Conservation (phyloP, 2,888 invertebrate species). For the Lathronympha strigana region DNA sequence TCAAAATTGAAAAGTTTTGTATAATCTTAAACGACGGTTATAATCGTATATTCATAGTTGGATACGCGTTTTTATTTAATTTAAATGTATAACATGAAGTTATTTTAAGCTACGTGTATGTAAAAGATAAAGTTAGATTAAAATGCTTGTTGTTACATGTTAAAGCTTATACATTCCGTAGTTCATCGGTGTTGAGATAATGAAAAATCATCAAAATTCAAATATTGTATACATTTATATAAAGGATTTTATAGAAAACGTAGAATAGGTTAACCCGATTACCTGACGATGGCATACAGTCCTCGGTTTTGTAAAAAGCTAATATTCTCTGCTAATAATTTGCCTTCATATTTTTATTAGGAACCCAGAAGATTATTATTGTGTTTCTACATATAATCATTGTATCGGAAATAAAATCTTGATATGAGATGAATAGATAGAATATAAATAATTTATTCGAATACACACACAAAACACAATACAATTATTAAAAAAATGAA, state of each 20-base stretch:
- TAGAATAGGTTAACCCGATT: conserved; percentile 50
- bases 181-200: conserved; percentile 67
- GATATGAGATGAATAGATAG: too few species aligned
- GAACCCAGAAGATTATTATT: neutral
- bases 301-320: neutral
- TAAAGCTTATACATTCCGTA: conserved; percentile 68
- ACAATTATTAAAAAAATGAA: too few species aligned
- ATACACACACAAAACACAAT: too few species aligned
- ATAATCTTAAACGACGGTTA: neutral
- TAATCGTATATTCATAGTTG: conserved; percentile 8
- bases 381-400: too few species aligned
- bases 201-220: conserved; percentile 51
- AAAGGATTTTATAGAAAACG: conserved; percentile 71
- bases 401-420: too few species aligned
- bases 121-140: conserved; percentile 32
- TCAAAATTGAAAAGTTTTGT: neutral
- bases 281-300: conserved; percentile 20
- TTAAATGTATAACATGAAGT: conserved; percentile 12
- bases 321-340: neutral
- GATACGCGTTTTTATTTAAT: conserved; percentile 1
- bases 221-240: conserved; percentile 80
- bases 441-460: too few species aligned
- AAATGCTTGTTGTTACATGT: conserved; percentile 71
- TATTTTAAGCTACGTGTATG: conserved; percentile 29
- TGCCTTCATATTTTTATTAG: conserved; percentile 13